Conservation (phyloP, 2,113 vertebrate species). For the Montifringilla adamsi region DNA sequence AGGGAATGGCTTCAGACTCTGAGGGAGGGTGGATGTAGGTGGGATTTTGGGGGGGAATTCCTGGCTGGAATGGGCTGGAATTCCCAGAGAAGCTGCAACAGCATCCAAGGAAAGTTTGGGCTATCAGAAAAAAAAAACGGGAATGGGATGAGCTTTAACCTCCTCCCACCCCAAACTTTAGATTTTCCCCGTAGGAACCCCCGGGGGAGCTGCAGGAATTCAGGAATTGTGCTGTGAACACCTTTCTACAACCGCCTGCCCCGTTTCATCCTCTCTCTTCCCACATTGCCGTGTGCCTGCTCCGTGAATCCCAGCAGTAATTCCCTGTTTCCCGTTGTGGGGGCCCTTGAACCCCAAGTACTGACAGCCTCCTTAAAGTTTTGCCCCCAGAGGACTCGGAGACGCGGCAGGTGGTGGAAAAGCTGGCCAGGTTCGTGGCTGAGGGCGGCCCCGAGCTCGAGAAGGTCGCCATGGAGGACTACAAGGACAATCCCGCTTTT, state of each 20-base stretch:
- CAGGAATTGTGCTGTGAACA: background rate
- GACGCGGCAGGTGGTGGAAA: constrained; percentile 88
- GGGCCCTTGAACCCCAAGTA: constrained; percentile 85
- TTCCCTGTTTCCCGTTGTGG: constrained; percentile 78
- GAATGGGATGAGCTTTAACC: background rate
- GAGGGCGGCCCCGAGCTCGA: constrained; percentile 91
- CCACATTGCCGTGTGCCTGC: constrained; percentile 62
- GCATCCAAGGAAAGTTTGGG: rapidly evolving
- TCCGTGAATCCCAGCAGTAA: constrained; percentile 71
- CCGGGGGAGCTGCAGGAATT: background rate
- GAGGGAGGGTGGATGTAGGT: rapidly evolving
- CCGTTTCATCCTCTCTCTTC: constrained; percentile 61
- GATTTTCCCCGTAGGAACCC: too few relatives aligned
- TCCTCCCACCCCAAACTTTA: too few relatives aligned
- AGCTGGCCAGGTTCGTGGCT: constrained; percentile 94
- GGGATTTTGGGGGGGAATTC: background rate
- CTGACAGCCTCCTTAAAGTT: constrained; percentile 99
- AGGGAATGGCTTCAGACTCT: rapidly evolving
- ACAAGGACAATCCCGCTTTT: constrained; percentile 92
- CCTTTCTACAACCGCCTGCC: background rate
- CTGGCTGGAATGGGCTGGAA: background rate
- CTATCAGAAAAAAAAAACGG: rapidly evolving
- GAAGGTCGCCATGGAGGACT: constrained; percentile 90
- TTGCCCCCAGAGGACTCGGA: constrained; percentile 97
- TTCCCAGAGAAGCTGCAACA: background rate